Base-by-base conservation (phyloP, 2,113 vertebrate genomes). In the Pheucticus melanocephalus region DNA sequence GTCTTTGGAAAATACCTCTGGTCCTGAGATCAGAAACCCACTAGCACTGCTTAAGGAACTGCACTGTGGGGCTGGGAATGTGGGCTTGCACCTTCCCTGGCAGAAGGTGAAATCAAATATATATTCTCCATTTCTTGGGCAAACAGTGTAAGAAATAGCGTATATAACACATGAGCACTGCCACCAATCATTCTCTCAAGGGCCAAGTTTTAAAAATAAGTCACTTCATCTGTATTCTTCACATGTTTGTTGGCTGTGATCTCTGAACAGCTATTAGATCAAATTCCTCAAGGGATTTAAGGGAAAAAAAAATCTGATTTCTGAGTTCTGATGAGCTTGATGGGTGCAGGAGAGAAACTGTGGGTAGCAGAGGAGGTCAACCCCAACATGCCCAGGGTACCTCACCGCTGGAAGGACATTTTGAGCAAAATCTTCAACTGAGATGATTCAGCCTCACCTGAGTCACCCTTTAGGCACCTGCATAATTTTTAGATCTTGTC, bases 181-280 rank as follows among this genome's bases (percentile, higher is more conserved):
- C 81, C 47, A 97, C 93, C 89, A 89, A 84, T 81, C 86, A 40
- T 92, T 51, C 45, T 92, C 57, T 89, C 0, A 0, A 91, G 81
- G 94, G 93, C 92, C 94, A 92, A 72, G 89, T 92, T 96, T 97
- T 94, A 96, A 97, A 95, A 96, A 92, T 92, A 96, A 94, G 72
- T 57, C 69, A 79, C 94, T 92, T 95, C 86, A 87, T 96, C 93
- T 95, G 86, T 89, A 91, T 95, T 92, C 86, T 89, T 92, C 92
- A 48, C 61, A 70, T 68, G 28, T 72, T 95, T 92, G 73, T 87
- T 94, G 83, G 91, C 95, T 90, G 40, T 92, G 80, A 86, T 95
- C 77, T 92, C 76, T 81, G 73, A 95, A 33, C 37, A 82, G 81
- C 78, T 88, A 95, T 93, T 93, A 95, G 80, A 96, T 70, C 76